Evolutionary conservation across 2,113 vertebrate genomes (phyloP).

Genomic region (Zosterops pallidus): DNA sequence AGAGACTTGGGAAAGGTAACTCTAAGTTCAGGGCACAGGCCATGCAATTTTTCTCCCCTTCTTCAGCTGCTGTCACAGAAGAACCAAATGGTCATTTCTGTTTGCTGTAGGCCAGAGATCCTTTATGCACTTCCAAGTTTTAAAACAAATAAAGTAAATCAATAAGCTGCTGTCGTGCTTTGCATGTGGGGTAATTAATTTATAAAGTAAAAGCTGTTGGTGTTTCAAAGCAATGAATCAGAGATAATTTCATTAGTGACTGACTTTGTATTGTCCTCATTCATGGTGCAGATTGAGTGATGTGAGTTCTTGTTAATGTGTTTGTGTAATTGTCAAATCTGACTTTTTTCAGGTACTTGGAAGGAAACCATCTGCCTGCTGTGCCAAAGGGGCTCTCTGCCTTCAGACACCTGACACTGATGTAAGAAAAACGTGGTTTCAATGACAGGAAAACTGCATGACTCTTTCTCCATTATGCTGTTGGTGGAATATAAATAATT

Average conservation of each 20-base stretch:
- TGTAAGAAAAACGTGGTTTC: slow-evolving; percentile 74
- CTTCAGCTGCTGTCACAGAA: background rate
- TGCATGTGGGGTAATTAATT: background rate
- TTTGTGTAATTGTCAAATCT: slow-evolving; percentile 32
- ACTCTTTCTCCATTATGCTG: background rate
- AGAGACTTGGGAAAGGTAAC: background rate
- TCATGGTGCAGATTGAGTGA: background rate
- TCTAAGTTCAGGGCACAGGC: background rate
- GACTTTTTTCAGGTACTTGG: slow-evolving; percentile 87
- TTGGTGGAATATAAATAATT: background rate
- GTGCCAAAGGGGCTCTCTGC: slow-evolving; percentile 88
- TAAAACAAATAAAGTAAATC: background rate
- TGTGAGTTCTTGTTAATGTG: background rate
- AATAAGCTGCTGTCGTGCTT: background rate
- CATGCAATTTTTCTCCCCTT: background rate
- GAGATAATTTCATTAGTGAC: background rate
- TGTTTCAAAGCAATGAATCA: background rate
- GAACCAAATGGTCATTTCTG: background rate
- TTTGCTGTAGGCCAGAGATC: background rate
- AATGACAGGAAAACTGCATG: background rate
- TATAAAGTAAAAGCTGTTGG: background rate
- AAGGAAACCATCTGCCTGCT: slow-evolving; percentile 91
- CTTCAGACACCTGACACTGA: slow-evolving; percentile 87
- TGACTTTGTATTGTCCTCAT: background rate
- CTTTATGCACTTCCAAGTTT: background rate